phyloP scores from a whole-genome alignment of 2,797 vertebrate genomes.

The Silurus lanzhouensis region DNA sequence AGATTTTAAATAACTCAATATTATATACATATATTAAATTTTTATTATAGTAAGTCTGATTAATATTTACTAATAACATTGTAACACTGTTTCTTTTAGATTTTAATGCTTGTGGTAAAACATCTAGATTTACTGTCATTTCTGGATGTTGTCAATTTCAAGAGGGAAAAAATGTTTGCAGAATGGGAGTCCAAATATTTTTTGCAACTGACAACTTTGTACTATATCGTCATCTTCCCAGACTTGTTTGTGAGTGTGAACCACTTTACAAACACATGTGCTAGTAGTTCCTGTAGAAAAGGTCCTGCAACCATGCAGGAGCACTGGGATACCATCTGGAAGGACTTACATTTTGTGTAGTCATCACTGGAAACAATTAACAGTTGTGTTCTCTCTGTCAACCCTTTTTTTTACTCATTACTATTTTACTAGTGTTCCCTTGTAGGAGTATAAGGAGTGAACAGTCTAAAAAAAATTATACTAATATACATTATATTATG shows the following conservation, averaged over 20 bases:
- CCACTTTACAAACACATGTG: constrained; percentile 18
- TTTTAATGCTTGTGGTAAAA: not conserved
- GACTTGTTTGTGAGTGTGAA: constrained; percentile 13
- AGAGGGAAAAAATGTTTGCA: not conserved
- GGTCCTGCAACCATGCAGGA: constrained; percentile 12
- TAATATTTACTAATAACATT: no score
- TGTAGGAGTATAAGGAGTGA: not conserved
- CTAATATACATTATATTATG: not conserved
- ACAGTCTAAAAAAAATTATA: not conserved
- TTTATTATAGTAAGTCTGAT: no score
- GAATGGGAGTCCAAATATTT: not conserved
- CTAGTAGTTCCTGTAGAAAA: not conserved
- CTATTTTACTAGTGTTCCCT: constrained; percentile 18
- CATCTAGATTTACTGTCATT: not conserved
- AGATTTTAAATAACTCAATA: not conserved
- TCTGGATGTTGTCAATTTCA: not conserved
- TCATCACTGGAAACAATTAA: constrained; percentile 45
- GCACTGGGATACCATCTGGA: constrained; percentile 26
- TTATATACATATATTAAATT: no score
- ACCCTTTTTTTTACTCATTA: constrained; percentile 35
- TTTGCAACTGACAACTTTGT: not conserved
- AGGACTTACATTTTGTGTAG: constrained; percentile 29
- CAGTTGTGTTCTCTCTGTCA: constrained; percentile 32
- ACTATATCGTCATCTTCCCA: not conserved
- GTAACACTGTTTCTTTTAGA: not conserved